phyloP scores from a whole-genome alignment of 2,888 invertebrate species.

The Melanotus villosus region DNA sequence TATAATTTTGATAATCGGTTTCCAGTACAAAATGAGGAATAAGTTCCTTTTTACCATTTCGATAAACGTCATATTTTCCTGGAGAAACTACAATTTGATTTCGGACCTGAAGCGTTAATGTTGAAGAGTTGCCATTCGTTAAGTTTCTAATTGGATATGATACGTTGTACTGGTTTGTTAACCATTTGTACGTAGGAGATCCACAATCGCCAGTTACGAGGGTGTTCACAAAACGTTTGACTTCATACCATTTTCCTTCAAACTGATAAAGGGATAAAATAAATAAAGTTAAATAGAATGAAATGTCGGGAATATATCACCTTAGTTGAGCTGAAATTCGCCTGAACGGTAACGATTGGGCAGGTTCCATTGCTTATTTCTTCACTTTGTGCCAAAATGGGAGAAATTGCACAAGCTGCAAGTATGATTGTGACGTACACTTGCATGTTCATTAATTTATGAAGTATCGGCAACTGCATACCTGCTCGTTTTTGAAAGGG shows the following conservation, averaged over 20 bases:
- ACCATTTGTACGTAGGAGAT: background rate
- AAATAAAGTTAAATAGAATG: background rate
- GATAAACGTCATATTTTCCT: background rate
- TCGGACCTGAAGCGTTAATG: background rate
- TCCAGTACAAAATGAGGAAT: slow-evolving; percentile 26
- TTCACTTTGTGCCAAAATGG: background rate
- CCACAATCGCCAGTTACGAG: background rate
- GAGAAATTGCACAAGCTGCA: background rate
- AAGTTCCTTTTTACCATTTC: background rate
- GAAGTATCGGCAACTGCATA: background rate
- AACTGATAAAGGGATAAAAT: background rate
- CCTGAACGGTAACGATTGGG: background rate
- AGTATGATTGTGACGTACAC: background rate
- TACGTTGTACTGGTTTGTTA: background rate
- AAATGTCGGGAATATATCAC: background rate
- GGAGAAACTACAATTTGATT: background rate
- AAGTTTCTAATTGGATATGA: background rate
- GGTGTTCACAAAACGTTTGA: background rate
- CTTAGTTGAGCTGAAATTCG: background rate
- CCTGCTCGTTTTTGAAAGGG: too few species aligned
- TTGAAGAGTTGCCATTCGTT: background rate
- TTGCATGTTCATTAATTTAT: background rate
- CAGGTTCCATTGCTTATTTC: background rate
- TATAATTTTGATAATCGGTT: slow-evolving; percentile 42
- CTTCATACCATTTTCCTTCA: slow-evolving; percentile 8